Base-by-base conservation (phyloP, 2,888 invertebrate species). In the Protonemura montana region DNA sequence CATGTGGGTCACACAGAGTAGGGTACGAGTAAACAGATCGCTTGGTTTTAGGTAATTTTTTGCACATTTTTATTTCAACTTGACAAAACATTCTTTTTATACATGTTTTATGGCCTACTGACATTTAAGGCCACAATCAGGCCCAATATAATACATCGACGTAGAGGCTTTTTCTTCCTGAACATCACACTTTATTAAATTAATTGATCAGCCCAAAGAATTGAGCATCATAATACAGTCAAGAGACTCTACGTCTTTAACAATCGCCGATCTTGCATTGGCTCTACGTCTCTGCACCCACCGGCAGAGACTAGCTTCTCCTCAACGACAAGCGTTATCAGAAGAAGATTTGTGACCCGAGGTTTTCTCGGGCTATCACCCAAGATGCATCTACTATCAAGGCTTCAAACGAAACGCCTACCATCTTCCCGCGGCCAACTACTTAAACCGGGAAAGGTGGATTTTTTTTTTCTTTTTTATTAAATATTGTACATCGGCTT, bases 31-130 rank as follows among this genome's bases (percentile, higher is more conserved):
- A 35, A 35, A 35, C 35, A 25, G 78, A 26, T 16, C 6, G 28
- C 27, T 2, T 16, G 13, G 21, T 21, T 21, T 59, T 21, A 59
- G 7, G 59, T 59, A 59, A 59, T 2, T 7, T 59, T 59, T 59
- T 59, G 85, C 87, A 87, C 87, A 86, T 84, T 87, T 87, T 87
- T 85, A 85, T 87, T 87, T 85, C 85, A 87, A 86, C 85, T 86
- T 86, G 86, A 85, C 87, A 86, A 87, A 87, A 86, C 87, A 87
- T 27, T 85, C 81, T 76, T 87, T 87, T 86, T 87, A 85, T 86
- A 85, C 30, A 78, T 42, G 84, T 84, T 84, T 81, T 76, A 85
- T 28, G 82, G 81, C 78, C 85, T 84, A 85, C 84, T 41, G 80
- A 80, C 42, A 80, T 59, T 78, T 86, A 85, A 85, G 85, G 28